phyloP scores from a whole-genome alignment of 2,113 vertebrate genomes.

The Picathartes gymnocephalus region DNA sequence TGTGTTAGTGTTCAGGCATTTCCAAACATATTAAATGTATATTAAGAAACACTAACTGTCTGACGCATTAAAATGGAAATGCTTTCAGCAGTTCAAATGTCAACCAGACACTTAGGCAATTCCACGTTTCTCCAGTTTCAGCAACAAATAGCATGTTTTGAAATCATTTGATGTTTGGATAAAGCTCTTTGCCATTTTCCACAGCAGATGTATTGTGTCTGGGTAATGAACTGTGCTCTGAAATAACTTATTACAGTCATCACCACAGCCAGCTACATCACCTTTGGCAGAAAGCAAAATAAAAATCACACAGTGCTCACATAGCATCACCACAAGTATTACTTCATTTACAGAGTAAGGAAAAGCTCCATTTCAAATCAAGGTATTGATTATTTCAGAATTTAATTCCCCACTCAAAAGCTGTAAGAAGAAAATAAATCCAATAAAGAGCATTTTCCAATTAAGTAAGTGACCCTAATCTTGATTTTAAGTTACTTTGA shows the following conservation, averaged over 20 bases:
- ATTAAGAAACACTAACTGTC: neutral
- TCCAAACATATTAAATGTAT: neutral
- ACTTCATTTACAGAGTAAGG: neutral
- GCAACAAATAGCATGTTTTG: neutral
- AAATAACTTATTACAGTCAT: neutral
- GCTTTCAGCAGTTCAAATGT: neutral
- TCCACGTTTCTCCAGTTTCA: neutral
- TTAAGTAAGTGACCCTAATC: neutral
- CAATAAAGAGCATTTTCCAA: neutral
- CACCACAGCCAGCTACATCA: neutral
- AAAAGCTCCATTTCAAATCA: neutral
- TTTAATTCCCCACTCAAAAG: neutral
- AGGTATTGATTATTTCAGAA: neutral
- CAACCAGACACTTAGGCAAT: neutral
- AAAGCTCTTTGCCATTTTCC: neutral
- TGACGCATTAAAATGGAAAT: neutral
- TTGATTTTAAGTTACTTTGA: constrained; percentile 3
- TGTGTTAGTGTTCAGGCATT: neutral
- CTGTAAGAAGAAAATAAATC: neutral
- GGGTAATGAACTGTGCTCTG: neutral
- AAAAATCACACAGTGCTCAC: neutral
- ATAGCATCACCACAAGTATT: neutral
- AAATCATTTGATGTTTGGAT: neutral
- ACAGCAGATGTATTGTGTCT: neutral
- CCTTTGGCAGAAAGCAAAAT: neutral